Percentiles rank a stretch among this genome's conserved stretches.
Evolutionary conservation across 2,888 invertebrate genomes (phyloP).

Genomic region (Lasioglossum zephyrum): DNA sequence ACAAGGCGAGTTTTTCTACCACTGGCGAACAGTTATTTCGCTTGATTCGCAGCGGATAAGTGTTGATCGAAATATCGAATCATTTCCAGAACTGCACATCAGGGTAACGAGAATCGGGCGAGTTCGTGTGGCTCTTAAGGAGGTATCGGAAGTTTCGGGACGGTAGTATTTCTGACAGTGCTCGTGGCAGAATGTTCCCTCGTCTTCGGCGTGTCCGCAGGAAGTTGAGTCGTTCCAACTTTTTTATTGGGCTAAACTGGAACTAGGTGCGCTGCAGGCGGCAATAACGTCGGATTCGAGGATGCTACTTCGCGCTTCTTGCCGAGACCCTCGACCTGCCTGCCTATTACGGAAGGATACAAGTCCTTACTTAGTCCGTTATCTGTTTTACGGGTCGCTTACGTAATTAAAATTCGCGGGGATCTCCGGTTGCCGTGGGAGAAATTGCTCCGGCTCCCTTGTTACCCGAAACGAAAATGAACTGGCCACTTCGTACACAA

Average conservation of each 20-base stretch:
- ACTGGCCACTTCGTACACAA: neutral
- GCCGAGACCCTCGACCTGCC: neutral
- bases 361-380: constrained; percentile 19
- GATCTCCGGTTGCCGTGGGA: constrained; percentile 7
- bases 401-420: constrained; percentile 49
- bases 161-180: constrained; percentile 11
- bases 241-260: constrained; percentile 32
- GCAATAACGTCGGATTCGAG: constrained; percentile 31
- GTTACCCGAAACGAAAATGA: neutral
- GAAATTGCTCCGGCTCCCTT: constrained; percentile 19
- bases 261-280: constrained; percentile 35
- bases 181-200: constrained; percentile 19
- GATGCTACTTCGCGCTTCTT: constrained; percentile 11
- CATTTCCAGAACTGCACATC: constrained; percentile 3
- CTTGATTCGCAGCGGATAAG: neutral
- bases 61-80: neutral
- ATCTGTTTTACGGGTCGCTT: constrained; percentile 16
- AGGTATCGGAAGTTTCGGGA: constrained; percentile 10
- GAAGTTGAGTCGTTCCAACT: constrained; percentile 41
- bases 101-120: constrained; percentile 25
- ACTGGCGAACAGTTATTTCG: too few relatives aligned
- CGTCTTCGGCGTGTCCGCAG: constrained; percentile 22
- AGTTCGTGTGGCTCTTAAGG: neutral
- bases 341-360: neutral
- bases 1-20: too few relatives aligned